Evolutionary conservation across 2,797 vertebrate species (phyloP).

Genomic region (Avahi laniger): DNA sequence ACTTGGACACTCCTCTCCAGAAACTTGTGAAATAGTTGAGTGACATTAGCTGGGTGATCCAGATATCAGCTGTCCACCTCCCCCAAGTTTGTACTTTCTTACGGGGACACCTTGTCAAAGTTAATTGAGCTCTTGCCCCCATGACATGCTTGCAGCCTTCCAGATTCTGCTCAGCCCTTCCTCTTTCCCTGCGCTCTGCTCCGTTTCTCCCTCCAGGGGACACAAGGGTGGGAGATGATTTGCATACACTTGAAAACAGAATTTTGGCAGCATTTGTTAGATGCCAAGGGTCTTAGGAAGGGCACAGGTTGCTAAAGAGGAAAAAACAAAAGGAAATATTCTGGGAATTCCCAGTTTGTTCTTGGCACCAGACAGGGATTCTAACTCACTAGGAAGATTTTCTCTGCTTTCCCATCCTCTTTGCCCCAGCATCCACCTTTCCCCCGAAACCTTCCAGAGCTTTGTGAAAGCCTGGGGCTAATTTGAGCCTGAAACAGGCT

Average conservation of each 20-base stretch:
- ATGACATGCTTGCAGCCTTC: too few relatives aligned
- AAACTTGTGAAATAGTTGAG: not conserved
- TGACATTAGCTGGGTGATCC: not conserved
- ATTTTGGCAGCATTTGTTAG: conserved; percentile 26
- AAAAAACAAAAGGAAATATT: conserved; percentile 72
- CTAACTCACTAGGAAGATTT: not conserved
- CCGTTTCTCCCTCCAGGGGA: not conserved
- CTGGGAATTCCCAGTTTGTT: conserved; percentile 69
- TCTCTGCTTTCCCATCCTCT: not conserved
- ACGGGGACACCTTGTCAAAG: not conserved
- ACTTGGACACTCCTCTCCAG: not conserved
- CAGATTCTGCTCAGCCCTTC: not conserved
- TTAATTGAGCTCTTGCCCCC: fast-evolving
- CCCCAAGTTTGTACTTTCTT: not conserved
- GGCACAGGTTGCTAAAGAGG: conserved; percentile 22
- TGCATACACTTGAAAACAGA: conserved; percentile 20
- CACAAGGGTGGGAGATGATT: not conserved
- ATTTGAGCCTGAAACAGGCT: not conserved
- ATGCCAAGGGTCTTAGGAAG: conserved; percentile 45
- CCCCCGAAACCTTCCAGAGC: not conserved
- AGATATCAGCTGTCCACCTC: fast-evolving
- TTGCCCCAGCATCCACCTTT: fast-evolving
- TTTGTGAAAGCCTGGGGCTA: not conserved
- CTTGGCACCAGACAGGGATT: conserved; percentile 35
- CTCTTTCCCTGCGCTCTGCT: not conserved